Evolutionary conservation across 2,888 invertebrate genomes (phyloP).

Genomic region (Ophraella communa): DNA sequence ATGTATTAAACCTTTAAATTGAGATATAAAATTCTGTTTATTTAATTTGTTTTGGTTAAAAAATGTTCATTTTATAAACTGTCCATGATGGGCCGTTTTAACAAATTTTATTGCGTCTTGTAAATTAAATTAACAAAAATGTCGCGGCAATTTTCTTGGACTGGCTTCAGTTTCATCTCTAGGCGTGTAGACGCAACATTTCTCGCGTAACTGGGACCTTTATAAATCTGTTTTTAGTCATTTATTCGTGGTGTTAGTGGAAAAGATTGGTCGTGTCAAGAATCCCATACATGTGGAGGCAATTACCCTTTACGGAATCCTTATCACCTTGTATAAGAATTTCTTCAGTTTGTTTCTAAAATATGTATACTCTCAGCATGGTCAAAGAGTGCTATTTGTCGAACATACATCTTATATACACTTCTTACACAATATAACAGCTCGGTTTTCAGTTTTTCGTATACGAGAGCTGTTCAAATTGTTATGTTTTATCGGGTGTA

Average conservation of each 20-base stretch:
- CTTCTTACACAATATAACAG: slow-evolving; percentile 28
- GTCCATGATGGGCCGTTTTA: background rate
- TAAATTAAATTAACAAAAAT: background rate
- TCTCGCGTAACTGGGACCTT: slow-evolving; percentile 36
- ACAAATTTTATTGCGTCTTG: background rate
- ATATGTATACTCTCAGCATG: slow-evolving; percentile 25
- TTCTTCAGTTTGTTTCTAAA: slow-evolving; percentile 43
- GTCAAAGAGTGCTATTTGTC: slow-evolving; percentile 35
- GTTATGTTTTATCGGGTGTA: background rate
- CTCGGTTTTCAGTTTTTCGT: slow-evolving; percentile 26
- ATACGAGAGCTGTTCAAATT: background rate
- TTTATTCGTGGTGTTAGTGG: slow-evolving; percentile 28
- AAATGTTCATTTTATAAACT: background rate
- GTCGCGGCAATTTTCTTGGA: background rate
- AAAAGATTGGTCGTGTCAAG: slow-evolving; percentile 33
- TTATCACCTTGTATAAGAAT: slow-evolving; percentile 44
- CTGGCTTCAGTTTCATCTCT: background rate
- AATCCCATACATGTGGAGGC: slow-evolving; percentile 43
- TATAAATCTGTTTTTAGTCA: slow-evolving; percentile 47
- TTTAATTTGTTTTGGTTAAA: background rate
- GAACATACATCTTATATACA: slow-evolving; percentile 44
- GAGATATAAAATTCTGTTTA: no score
- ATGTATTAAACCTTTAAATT: no score
- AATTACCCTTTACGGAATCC: slow-evolving; percentile 45
- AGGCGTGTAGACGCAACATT: slow-evolving; percentile 3